Evolutionary conservation across 2,113 vertebrate species (phyloP).

Genomic region (Camelus dromedarius): DNA sequence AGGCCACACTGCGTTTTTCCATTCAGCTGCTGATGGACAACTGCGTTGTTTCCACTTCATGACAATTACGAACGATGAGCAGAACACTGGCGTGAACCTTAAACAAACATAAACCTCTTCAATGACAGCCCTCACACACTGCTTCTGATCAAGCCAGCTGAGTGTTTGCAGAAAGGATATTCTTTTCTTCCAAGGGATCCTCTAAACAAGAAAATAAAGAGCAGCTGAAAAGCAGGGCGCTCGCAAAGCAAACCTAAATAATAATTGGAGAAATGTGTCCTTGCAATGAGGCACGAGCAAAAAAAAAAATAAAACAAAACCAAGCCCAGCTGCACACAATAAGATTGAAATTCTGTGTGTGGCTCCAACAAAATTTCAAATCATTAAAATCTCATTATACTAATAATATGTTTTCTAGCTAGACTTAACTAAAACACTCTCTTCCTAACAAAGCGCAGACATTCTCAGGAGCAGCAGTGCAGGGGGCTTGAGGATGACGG

Average conservation of each 20-base stretch:
- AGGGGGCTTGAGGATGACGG: rapidly evolving
- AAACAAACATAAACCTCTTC: background rate
- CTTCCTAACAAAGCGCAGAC: background rate
- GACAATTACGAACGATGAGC: background rate
- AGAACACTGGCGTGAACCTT: rapidly evolving
- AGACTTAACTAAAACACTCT: background rate
- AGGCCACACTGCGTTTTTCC: too few species aligned
- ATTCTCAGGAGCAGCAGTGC: background rate
- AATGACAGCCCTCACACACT: rapidly evolving
- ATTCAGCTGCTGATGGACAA: rapidly evolving
- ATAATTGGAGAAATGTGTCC: background rate
- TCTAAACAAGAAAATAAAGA: background rate
- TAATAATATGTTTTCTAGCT: conserved; percentile 52
- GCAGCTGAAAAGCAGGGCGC: background rate
- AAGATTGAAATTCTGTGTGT: background rate
- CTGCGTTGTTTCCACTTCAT: rapidly evolving
- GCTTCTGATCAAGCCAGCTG: background rate
- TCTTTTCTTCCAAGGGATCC: background rate
- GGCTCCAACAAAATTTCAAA: conserved; percentile 41
- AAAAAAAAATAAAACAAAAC: background rate
- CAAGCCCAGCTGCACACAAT: conserved; percentile 41
- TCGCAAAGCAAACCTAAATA: background rate
- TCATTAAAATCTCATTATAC: conserved; percentile 71
- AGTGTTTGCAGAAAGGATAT: background rate
- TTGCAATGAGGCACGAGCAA: background rate